Conservation (phyloP, 2,888 invertebrate species). For the Heterodera filipjevi region DNA sequence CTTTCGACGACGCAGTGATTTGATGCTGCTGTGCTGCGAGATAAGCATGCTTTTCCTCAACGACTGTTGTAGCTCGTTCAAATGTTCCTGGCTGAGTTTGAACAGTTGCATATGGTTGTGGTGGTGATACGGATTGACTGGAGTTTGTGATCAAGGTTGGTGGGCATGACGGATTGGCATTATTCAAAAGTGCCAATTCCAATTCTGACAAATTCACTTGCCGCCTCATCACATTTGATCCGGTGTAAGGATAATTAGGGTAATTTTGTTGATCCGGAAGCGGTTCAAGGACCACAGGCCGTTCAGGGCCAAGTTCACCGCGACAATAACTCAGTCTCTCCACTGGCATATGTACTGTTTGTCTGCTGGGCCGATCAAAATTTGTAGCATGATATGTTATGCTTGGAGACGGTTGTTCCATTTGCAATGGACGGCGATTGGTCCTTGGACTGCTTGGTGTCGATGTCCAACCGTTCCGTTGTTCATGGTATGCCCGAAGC, state of each 20-base stretch:
- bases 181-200: slow-evolving; percentile 5
- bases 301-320: slow-evolving; percentile 6
- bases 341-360: neutral
- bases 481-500: slow-evolving; percentile 19
- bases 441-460: neutral
- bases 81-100: neutral
- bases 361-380: neutral
- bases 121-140: neutral
- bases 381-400: neutral
- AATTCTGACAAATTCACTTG: slow-evolving; percentile 1
- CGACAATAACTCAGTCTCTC: neutral
- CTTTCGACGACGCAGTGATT: neutral
- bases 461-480: slow-evolving; percentile 8
- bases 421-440: neutral
- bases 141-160: neutral
- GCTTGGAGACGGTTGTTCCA: neutral
- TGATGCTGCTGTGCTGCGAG: neutral
- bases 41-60: neutral
- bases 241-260: no score
- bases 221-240: neutral
- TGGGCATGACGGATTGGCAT: slow-evolving; percentile 1
- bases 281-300: neutral
- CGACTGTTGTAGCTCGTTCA: neutral
- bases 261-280: neutral
- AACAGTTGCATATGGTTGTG: neutral